A percentile compares a stretch with the other conserved stretches of the same genome.
Conservation (phyloP, 2,113 vertebrate species). For the Typhlomys cinereus region DNA sequence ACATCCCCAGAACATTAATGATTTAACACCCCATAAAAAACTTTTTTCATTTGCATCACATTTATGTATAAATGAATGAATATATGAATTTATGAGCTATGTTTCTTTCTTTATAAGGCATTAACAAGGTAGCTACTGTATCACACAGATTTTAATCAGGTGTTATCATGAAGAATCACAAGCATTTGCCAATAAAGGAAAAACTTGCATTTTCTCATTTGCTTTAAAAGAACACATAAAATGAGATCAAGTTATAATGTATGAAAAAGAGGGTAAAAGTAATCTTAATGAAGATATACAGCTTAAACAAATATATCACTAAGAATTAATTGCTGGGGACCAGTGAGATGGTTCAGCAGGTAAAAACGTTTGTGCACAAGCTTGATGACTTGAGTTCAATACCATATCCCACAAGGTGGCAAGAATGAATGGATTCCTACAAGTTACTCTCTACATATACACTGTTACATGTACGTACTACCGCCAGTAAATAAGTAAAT, state of each 20-base stretch:
- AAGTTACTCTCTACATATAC: too few relatives aligned
- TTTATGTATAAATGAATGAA: slow-evolving; percentile 34
- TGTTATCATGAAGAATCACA: slow-evolving; percentile 24
- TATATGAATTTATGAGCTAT: too few relatives aligned
- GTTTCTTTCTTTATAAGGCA: slow-evolving; percentile 40
- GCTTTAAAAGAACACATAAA: slow-evolving; percentile 36
- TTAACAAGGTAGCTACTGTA: slow-evolving; percentile 20
- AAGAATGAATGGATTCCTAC: too few relatives aligned
- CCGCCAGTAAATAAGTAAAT: too few relatives aligned
- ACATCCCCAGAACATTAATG: slow-evolving; percentile 37
- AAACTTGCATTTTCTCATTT: too few relatives aligned
- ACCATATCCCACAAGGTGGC: too few relatives aligned
- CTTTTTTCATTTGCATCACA: slow-evolving; percentile 18
- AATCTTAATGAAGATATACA: not conserved
- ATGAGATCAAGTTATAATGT: slow-evolving; percentile 40
- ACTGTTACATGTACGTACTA: too few relatives aligned
- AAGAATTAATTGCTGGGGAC: too few relatives aligned
- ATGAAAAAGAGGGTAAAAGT: not conserved
- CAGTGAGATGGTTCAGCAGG: too few relatives aligned
- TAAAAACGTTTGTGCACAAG: too few relatives aligned
- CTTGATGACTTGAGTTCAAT: too few relatives aligned
- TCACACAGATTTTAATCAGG: slow-evolving; percentile 21
- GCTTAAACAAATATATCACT: slow-evolving; percentile 31
- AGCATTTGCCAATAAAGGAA: too few relatives aligned
- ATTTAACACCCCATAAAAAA: slow-evolving; percentile 45